These are phyloP conservation scores for Myopa testacea DNA, from an alignment of 2,888 invertebrate species.

Conservation along the genomic window DNA sequence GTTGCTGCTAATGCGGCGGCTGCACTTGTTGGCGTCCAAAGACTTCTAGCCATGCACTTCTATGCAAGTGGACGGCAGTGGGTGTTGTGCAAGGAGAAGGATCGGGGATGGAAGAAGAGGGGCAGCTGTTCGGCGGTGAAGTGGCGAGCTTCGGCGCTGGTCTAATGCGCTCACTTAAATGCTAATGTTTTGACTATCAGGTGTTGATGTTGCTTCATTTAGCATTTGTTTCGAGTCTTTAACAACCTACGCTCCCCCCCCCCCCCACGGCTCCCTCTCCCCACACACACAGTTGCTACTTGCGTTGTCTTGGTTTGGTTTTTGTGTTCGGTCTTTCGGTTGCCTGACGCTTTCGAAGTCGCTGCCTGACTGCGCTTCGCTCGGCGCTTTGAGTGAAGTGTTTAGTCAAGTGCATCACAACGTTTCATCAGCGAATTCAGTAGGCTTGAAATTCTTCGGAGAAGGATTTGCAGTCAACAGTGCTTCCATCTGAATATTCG, in stretches of 20 bases:
- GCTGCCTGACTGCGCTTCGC: background rate
- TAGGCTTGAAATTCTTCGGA: slow-evolving; percentile 28
- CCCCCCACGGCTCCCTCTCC: too few species aligned
- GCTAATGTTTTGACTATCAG: slow-evolving; percentile 60
- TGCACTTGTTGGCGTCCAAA: slow-evolving; percentile 32
- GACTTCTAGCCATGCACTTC: slow-evolving; percentile 1
- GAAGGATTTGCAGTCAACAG: background rate
- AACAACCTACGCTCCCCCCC: background rate
- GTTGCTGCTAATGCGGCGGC: slow-evolving; percentile 6
- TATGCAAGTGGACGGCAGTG: background rate
- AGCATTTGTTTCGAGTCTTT: slow-evolving; percentile 40
- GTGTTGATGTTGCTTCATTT: slow-evolving; percentile 64
- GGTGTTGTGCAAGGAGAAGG: background rate
- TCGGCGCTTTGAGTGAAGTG: slow-evolving; percentile 20
- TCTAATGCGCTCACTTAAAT: slow-evolving; percentile 39
- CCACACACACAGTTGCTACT: background rate
- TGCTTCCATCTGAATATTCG: slow-evolving; percentile 1
- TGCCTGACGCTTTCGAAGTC: background rate
- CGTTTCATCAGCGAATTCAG: slow-evolving; percentile 33
- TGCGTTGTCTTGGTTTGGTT: background rate
- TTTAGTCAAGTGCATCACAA: slow-evolving; percentile 39
- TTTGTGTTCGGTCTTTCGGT: background rate
- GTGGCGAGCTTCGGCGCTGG: slow-evolving; percentile 7
- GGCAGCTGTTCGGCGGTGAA: background rate
- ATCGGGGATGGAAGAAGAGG: background rate